A percentile compares a stretch with the other conserved stretches of the same genome.
Conservation (phyloP, 2,888 invertebrate genomes). For the Phyto melanocephala region DNA sequence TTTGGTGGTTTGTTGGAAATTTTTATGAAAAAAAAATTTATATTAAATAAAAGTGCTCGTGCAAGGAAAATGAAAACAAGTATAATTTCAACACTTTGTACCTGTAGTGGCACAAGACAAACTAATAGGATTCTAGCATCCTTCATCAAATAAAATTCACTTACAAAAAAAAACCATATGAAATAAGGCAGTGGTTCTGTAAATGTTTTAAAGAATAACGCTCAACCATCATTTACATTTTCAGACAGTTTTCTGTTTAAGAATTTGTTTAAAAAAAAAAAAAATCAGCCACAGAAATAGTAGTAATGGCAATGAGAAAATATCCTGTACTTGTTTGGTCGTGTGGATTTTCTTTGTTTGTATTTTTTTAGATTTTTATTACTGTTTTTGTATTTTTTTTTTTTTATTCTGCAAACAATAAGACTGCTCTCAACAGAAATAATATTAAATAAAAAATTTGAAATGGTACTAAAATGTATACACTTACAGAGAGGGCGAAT, state of each 20-base stretch:
- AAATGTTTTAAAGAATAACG: too few species aligned
- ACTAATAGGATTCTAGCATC: background rate
- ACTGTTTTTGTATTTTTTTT: slow-evolving; percentile 7
- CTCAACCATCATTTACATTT: too few species aligned
- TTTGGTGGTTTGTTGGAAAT: background rate
- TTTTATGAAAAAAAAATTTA: background rate
- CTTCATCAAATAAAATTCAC: background rate
- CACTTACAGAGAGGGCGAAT: too few species aligned
- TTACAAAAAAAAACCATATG: background rate
- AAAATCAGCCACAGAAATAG: background rate
- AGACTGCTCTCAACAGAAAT: slow-evolving; percentile 34
- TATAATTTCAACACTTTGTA: background rate
- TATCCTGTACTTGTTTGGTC: slow-evolving; percentile 40
- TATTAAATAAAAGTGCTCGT: background rate
- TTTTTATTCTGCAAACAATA: slow-evolving; percentile 42
- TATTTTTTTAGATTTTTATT: background rate
- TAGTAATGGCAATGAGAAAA: slow-evolving; percentile 57
- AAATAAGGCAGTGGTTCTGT: background rate
- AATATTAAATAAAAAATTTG: slow-evolving; percentile 11
- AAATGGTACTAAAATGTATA: background rate
- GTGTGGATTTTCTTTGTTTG: background rate
- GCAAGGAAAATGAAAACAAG: background rate
- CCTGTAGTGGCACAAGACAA: background rate
- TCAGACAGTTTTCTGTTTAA: background rate
- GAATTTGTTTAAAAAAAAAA: background rate